Evolutionary conservation across 2,797 vertebrate species (phyloP).

Genomic region (Aphelocoma californica): DNA sequence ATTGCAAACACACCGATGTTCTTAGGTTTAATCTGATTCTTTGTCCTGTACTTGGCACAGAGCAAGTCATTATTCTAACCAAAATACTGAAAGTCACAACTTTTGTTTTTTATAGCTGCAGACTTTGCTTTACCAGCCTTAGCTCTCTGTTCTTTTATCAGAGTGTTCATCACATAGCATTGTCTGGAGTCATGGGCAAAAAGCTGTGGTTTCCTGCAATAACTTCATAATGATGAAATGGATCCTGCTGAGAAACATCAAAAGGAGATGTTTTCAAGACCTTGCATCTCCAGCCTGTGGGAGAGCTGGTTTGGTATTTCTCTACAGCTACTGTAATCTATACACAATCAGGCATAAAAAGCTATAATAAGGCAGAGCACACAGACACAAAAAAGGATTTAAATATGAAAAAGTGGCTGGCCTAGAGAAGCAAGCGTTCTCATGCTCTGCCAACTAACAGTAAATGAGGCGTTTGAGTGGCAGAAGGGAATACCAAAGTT

Average conservation of each 20-base stretch:
- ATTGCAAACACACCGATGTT: background rate
- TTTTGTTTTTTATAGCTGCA: conserved; percentile 29
- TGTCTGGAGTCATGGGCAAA: background rate
- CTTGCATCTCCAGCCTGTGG: background rate
- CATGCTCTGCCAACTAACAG: background rate
- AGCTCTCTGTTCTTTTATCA: background rate
- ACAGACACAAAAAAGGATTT: background rate
- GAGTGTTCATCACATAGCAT: background rate
- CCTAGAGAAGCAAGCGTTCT: background rate
- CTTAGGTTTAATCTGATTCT: conserved; percentile 29
- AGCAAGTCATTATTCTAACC: background rate
- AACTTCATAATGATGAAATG: background rate
- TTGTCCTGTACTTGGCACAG: background rate
- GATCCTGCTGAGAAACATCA: conserved; percentile 3
- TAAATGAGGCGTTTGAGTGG: background rate
- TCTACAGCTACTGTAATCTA: background rate
- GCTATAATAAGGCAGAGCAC: background rate
- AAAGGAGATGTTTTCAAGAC: background rate
- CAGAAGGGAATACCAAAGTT: background rate
- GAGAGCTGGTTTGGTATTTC: background rate
- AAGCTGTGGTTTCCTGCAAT: background rate
- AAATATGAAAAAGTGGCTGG: background rate
- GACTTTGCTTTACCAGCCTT: background rate
- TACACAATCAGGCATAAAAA: background rate
- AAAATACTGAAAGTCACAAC: background rate